Base-by-base conservation (phyloP, 2,888 invertebrate genomes). In the Phengaris arion region DNA sequence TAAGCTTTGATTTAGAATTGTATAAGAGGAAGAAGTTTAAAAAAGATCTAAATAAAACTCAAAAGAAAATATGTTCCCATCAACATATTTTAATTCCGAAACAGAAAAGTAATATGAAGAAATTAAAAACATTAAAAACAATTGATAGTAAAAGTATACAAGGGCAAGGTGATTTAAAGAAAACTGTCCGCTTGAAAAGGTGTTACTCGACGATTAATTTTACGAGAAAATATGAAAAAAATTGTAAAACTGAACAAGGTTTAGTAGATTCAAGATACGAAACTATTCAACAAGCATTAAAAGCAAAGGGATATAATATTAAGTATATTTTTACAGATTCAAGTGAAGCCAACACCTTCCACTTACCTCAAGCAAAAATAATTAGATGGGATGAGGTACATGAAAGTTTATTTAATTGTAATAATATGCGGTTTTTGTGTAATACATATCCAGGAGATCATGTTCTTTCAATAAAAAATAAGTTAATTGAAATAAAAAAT, bases 1-100 rank as follows among this genome's bases (percentile, higher is more conserved):
- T 81, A 76, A 81, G 79, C 72, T 81, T 82, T 70, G 74, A 80
- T 72, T 76, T 82, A 76, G 81, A 82, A 59, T 81, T 81, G 75
- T 80, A 74, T 77, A 82, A 81, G 80, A 55, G 48, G 59, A 54
- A 72, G 12, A 72, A 72, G 13, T 12, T 12, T 54, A 48, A 8
- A n/a, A n/a, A 48, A 69, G 7, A n/a, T 69, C 69, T 35, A 35
- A 64, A 45, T 64, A 10, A 22, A 22, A 10, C 9, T 9, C 9
- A 59, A 59, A 64, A 64, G 5, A 69, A 69, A n/a, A 69, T 9
- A 5, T 9, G 1, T 5, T 69, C 69, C 9, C 48, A 48, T 13
- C 68, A 9, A 69, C n/a, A 69, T 48, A n/a, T 69, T n/a, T 7
- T n/a, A 13, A 46, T 10, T 69, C n/a, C n/a, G 48, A 69, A 48